Evolutionary conservation across 2,888 invertebrate genomes (phyloP), one percentile per base, ranked within the genome.

Genomic region (Cremastinae sp.): DNA sequence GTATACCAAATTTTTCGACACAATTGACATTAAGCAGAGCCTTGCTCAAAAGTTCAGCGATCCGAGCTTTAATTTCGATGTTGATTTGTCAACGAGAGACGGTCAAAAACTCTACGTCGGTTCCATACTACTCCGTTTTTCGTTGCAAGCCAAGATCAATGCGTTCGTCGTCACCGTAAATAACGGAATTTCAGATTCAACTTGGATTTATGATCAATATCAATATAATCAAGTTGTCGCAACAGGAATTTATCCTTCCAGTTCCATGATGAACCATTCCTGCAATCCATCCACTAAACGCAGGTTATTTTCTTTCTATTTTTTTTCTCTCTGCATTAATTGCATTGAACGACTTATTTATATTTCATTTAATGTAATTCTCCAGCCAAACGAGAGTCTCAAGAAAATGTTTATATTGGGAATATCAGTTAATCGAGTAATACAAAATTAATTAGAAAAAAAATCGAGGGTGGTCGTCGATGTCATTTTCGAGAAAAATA

Each of bases 261-360:
- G 96, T 0, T 96, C 96, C 83, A 93, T 97, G 91, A 95, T 97
- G 93, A 98, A 98, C 89, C 98, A 98, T 90, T 95, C 97, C 0
- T 98, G 98, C 88, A 94, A 95, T 79, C 95, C 96, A 4, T 58
- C 75, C 20, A 78, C 78, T 43, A 76, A 75, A 47, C 77, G 78
- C 58, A 74, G 74, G 78, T 78, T 20, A 73, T 7, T 43, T 45
- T 36, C 12, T 64, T 0, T 18, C 12, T 20, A 10, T 49, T 20
- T 18, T n/a, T 12, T 20, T 38, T 20, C 22, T 10, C 14, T 47
- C 7, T 16, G 22, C 4, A 28, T 10, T 2, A 20, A 18, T 47
- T 16, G n/a, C n/a, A n/a, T n/a, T n/a, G n/a, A n/a, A n/a, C n/a
- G n/a, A n/a, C n/a, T n/a, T n/a, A n/a, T n/a, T n/a, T n/a, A n/a